Percentiles rank a stretch among this genome's conserved stretches.
These are phyloP conservation scores for Rhodinocichla rosea DNA, from an alignment of 2,113 vertebrate genomes.

Conservation along the genomic window DNA sequence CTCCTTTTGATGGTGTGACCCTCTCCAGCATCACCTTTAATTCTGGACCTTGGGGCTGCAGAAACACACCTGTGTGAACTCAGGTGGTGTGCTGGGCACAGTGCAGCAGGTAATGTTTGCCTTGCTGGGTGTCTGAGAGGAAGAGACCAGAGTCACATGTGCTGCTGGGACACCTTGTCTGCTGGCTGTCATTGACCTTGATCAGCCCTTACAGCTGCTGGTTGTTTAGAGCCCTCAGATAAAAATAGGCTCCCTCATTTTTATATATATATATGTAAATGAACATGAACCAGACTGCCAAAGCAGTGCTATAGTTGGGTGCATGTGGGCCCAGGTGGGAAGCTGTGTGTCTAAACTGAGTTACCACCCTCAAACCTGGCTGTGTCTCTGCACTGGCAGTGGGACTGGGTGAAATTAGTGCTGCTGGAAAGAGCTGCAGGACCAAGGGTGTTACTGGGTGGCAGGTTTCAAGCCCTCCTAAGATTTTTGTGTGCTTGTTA, in stretches of 20 bases:
- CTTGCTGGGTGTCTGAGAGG: neutral
- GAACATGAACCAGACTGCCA: neutral
- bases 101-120: neutral
- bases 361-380: neutral
- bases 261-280: neutral
- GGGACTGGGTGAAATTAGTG: neutral
- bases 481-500: neutral
- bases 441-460: neutral
- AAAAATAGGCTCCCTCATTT: neutral
- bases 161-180: neutral
- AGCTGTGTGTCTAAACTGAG: neutral
- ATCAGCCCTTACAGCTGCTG: neutral
- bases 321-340: neutral
- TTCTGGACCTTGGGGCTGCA: neutral
- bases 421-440: neutral
- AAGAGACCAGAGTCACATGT: neutral
- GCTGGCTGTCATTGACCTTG: neutral
- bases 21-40: neutral
- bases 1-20: neutral
- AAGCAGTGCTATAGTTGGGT: neutral
- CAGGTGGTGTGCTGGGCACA: fast-evolving
- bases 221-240: neutral
- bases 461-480: neutral
- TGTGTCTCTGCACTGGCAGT: neutral
- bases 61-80: neutral